These are phyloP conservation scores for Littorina saxatilis DNA, from an alignment of 1,140 invertebrate species.

Conservation along the genomic window DNA sequence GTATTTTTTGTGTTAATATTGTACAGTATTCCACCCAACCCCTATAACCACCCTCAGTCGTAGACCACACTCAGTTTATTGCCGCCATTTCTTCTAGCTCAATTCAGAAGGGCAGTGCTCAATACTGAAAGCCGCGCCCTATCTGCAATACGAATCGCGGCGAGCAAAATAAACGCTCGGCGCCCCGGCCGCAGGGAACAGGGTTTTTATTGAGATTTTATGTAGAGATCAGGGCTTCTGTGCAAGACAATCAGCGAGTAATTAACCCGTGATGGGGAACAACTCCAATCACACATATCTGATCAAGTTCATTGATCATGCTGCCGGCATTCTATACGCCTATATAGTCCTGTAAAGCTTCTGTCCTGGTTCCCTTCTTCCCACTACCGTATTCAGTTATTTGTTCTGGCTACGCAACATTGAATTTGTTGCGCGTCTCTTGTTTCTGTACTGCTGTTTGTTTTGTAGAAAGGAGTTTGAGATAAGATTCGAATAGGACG, in stretches of 20 bases:
- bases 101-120: neutral
- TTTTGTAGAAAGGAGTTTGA: no score
- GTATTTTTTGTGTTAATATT: no score
- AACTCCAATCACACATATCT: slow-evolving; percentile 16
- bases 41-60: no score
- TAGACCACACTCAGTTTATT: no score
- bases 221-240: slow-evolving; percentile 12
- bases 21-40: no score
- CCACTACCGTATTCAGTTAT: no score
- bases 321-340: no score
- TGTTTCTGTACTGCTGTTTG: no score
- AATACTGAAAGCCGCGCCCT: neutral
- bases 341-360: no score
- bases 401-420: no score
- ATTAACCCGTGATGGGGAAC: slow-evolving; percentile 28
- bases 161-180: neutral
- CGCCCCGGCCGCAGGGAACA: neutral
- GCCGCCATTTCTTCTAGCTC: neutral
- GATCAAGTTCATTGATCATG: slow-evolving; percentile 13
- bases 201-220: slow-evolving; percentile 23
- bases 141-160: neutral
- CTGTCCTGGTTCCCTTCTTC: neutral
- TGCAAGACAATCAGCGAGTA: slow-evolving; percentile 23
- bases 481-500: no score
- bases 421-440: no score